These are phyloP conservation scores for Odontesthes bonariensis DNA, from an alignment of 2,113 vertebrate genomes.

Conservation along the genomic window DNA sequence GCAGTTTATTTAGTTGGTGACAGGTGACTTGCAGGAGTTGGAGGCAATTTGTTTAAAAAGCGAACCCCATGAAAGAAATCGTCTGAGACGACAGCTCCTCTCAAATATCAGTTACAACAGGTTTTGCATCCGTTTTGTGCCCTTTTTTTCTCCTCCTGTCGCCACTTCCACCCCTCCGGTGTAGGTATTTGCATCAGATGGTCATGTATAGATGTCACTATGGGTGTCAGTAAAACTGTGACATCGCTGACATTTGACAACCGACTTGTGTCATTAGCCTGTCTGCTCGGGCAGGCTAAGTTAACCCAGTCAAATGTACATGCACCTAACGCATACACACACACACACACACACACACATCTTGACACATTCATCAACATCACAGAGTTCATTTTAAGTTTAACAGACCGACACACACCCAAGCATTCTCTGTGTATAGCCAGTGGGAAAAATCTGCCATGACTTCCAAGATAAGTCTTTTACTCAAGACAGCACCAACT, in stretches of 20 bases:
- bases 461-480: conserved; percentile 36
- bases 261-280: conserved; percentile 22
- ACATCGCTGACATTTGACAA: conserved; percentile 7
- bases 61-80: conserved; percentile 57
- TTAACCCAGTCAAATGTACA: conserved; percentile 19
- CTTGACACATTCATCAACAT: conserved; percentile 29
- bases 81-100: conserved; percentile 59
- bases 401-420: conserved; percentile 60
- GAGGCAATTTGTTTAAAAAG: conserved; percentile 76
- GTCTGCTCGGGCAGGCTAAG: conserved; percentile 9
- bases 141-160: conserved; percentile 60
- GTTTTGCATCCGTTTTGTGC: conserved; percentile 81
- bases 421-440: conserved; percentile 37
- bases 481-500: conserved; percentile 13
- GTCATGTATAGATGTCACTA: conserved; percentile 29
- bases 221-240: conserved; percentile 55
- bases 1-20: conserved; percentile 36
- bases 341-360: conserved; percentile 10
- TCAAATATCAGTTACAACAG: conserved; percentile 75
- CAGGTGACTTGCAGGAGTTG: conserved; percentile 68
- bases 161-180: conserved; percentile 53
- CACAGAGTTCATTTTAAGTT: conserved; percentile 62
- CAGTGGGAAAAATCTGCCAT: conserved; percentile 30
- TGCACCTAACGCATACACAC: background rate
- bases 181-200: conserved; percentile 72